Percentiles rank a stretch among this genome's conserved stretches.
Evolutionary conservation across 2,888 invertebrate species (phyloP).

Genomic region (Pardosa pseudoannulata): DNA sequence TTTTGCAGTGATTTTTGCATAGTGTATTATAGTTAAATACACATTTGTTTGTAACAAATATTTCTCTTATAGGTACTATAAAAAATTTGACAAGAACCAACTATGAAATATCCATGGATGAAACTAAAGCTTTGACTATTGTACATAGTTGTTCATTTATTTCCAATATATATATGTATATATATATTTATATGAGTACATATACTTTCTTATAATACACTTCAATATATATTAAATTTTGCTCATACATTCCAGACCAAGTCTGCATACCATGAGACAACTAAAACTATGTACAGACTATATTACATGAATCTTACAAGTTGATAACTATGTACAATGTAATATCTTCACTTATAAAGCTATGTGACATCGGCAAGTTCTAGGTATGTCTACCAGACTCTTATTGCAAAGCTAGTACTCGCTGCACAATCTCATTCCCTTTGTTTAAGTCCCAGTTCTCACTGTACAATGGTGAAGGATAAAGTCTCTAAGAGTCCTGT

Average conservation of each 20-base stretch:
- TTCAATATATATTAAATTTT: slow-evolving; percentile 20
- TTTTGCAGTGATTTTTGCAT: no score
- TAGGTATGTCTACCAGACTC: background rate
- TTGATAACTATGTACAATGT: slow-evolving; percentile 53
- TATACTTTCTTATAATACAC: slow-evolving; percentile 7
- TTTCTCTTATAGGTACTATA: background rate
- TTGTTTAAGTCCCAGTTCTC: background rate
- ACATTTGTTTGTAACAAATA: background rate
- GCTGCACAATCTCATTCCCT: background rate
- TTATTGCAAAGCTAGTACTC: background rate
- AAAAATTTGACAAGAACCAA: background rate
- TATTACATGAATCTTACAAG: slow-evolving; percentile 57
- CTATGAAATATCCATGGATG: background rate
- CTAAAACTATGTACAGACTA: slow-evolving; percentile 69
- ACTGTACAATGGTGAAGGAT: background rate
- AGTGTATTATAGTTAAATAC: background rate
- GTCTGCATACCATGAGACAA: slow-evolving; percentile 23
- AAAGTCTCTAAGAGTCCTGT: slow-evolving; percentile 39
- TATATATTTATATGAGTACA: slow-evolving; percentile 3
- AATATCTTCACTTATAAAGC: slow-evolving; percentile 47
- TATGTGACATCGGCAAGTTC: slow-evolving; percentile 32
- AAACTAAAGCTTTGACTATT: background rate
- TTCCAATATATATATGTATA: no score
- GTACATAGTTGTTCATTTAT: slow-evolving; percentile 1
- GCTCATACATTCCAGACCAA: background rate